Percentiles rank a stretch among this genome's conserved stretches.
These are phyloP conservation scores for Tragopan temminckii DNA, from an alignment of 2,797 vertebrate genomes.

Conservation along the genomic window DNA sequence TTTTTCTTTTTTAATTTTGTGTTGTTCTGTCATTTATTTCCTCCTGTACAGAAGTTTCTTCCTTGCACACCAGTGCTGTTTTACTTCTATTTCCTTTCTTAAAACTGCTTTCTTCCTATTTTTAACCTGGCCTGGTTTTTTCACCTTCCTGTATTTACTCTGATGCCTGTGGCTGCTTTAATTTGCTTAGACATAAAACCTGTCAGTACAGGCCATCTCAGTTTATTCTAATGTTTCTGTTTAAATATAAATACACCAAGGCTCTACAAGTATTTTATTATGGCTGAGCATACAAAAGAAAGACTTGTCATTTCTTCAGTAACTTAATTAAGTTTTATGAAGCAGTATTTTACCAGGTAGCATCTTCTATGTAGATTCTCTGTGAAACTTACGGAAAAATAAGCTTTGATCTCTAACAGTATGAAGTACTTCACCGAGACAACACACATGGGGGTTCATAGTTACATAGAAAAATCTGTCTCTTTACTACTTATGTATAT, in stretches of 20 bases:
- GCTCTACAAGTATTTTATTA: background rate
- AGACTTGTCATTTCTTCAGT: background rate
- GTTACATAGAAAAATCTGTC: background rate
- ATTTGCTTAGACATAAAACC: background rate
- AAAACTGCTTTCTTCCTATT: background rate
- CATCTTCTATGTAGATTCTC: background rate
- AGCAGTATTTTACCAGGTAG: background rate
- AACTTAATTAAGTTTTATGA: background rate
- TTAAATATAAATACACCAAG: background rate
- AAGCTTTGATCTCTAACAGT: constrained; percentile 22
- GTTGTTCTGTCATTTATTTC: background rate
- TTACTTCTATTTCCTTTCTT: background rate
- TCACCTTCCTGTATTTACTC: background rate
- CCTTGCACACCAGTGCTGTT: background rate
- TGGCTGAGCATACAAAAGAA: background rate
- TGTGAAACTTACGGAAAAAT: background rate
- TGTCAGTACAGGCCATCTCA: background rate
- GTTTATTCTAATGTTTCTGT: background rate
- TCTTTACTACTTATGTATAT: background rate
- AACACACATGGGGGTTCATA: background rate
- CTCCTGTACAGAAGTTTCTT: background rate
- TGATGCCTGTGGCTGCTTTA: background rate
- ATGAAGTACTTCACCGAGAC: background rate
- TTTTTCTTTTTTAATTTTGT: background rate
- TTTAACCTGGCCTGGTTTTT: background rate